Base-by-base conservation (phyloP, 2,113 vertebrate species). In the Emydura subglobosa region DNA sequence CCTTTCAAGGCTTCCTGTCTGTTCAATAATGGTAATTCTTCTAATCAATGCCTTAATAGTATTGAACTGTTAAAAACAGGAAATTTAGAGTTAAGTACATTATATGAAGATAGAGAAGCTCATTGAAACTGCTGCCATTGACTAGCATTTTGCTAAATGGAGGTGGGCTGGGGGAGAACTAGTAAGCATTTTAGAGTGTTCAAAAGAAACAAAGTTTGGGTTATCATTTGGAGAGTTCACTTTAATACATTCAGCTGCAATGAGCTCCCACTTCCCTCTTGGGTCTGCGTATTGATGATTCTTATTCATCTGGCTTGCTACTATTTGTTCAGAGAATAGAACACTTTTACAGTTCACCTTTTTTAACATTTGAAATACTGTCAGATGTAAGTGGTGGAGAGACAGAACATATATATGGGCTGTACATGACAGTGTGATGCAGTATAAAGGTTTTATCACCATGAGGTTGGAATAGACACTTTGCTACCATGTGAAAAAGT, bases 181-280 rank as follows among this genome's bases (percentile, higher is more conserved):
- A 72, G n/a, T 72, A 39, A 72, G 9, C 39, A 72, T 72, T 22
- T 72, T 4, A 72, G 65, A 21, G 9, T 72, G 34, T n/a, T 19
- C 34, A 39, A 65, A 65, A 65, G 13, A 65, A 34, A 16, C 3
- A 65, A 39, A 72, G 65, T 22, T n/a, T 10, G 34, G 65, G 17
- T 39, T 72, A 72, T 72, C 65, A 72, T 39, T 72, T 34, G 29
- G 29, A 39, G 19, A n/a, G 34, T 72, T 72, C 65, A 39, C 34
- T 19, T 68, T 68, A 72, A 39, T 10, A 22, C 22, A 72, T 39
- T 5, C 34, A 94, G n/a, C 16, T 4, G 42, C 78, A 82, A 25
- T 1, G 0, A 85, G 39, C 29, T 88, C 55, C 34, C 0, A 0
- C 21, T 34, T 72, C 44, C 53, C 61, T 34, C 5, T 24, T 78